Base-by-base conservation (phyloP, 1,140 invertebrate species). In the Neodiprion fabricii region DNA sequence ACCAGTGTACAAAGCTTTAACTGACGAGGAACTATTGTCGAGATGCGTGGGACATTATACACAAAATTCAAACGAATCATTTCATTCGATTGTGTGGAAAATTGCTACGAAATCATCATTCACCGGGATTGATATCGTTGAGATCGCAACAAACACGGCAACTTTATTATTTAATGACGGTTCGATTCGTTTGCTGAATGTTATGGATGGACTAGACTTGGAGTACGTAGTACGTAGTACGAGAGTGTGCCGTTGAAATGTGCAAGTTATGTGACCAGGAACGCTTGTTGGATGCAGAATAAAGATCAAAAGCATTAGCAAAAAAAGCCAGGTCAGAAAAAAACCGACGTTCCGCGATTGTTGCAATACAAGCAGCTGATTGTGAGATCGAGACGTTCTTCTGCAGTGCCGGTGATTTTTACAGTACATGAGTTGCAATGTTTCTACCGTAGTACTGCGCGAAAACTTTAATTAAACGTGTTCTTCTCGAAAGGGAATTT, bases 231-330 rank as follows among this genome's bases (percentile, higher is more conserved):
- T 17, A 17, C 17, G 17, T 17, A 17, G 17, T 17, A 17, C 17
- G 28, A 28, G 28, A 28, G 28, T 5, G 28, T 28, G 28, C 28
- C 5, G 17, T 28, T 28, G 28, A 28, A 28, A 28, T 71, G 47
- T 71, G 48, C 70, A 71, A 71, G 28, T 48, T 48, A 7, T 21
- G 70, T 71, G 70, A 71, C 14, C 70, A 71, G 70, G 70, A 5
- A 28, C 28, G 28, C 71, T 72, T 72, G 48, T 72, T 72, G 49
- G 48, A 72, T 72, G 71, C 71, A 72, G 71, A 72, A 8, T 53
- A 72, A 11, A 72, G 48, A 72, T 61, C 72, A 12, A n/a, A 67
- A 65, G 49, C 72, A 72, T 72, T 53, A 11, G 67, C 50, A 72
- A 72, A 11, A 67, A n/a, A 21, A 72, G 48, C 71, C n/a, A 72